Evolutionary conservation across 2,113 vertebrate genomes (phyloP).

Genomic region (Chlorodrepanis virens): DNA sequence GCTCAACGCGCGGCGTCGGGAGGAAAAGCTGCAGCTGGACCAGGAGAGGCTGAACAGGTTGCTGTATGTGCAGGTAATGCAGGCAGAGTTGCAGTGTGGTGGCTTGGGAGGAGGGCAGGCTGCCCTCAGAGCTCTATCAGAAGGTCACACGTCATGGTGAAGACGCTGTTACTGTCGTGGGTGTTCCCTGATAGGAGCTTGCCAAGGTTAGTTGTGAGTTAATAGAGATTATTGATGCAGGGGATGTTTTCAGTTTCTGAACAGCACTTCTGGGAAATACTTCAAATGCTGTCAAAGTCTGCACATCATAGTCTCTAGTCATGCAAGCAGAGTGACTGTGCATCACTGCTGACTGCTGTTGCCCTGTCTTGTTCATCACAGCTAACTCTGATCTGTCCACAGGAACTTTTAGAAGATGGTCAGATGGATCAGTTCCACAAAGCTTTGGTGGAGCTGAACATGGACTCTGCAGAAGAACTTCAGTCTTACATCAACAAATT

Average conservation of each 20-base stretch:
- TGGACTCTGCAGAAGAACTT: constrained; percentile 96
- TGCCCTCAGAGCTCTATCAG: not conserved
- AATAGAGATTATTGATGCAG: not conserved
- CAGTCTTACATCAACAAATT: constrained; percentile 96
- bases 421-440: constrained; percentile 89
- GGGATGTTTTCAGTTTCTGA: not conserved
- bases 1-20: constrained; percentile 88
- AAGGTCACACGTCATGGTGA: not conserved
- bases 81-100: not conserved
- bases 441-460: constrained; percentile 91
- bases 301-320: not conserved
- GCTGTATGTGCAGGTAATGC: constrained; percentile 83
- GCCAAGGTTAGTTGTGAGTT: not conserved
- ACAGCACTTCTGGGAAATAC: not conserved
- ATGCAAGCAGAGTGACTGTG: not conserved
- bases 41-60: constrained; percentile 89
- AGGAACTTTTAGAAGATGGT: constrained; percentile 82
- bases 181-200: not conserved
- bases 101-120: not conserved
- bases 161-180: not conserved
- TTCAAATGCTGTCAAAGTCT: not conserved
- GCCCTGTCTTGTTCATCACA: not conserved
- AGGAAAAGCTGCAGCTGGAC: constrained; percentile 91
- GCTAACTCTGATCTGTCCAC: not conserved
- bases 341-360: not conserved